Conservation (phyloP, 2,113 vertebrate genomes). For the Neolamprologus cancellatus region DNA sequence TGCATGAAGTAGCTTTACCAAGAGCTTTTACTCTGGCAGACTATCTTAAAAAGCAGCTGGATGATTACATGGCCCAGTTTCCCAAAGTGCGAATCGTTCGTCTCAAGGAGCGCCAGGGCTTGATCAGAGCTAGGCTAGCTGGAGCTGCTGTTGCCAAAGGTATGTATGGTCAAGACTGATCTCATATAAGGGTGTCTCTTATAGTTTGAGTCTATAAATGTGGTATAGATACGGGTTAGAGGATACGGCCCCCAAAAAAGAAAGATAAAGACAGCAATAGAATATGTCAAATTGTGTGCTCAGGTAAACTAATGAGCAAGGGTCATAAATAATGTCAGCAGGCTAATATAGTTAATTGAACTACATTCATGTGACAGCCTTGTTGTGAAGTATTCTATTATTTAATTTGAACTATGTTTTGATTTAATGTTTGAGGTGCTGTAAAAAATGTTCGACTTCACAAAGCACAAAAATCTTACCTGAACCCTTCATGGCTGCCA, state of each 20-base stretch:
- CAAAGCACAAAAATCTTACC: not conserved
- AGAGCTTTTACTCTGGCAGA: constrained; percentile 55
- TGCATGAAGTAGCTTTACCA: not conserved
- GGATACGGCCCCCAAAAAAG: not conserved
- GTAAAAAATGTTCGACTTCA: not conserved
- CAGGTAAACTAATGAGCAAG: not conserved
- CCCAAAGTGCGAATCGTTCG: constrained; percentile 88
- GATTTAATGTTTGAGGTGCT: not conserved
- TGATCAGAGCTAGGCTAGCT: constrained; percentile 88
- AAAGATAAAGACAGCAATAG: not conserved
- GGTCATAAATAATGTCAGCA: not conserved
- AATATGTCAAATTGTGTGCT: not conserved
- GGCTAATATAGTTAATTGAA: not conserved
- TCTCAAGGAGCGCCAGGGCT: constrained; percentile 85
- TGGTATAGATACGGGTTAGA: not conserved
- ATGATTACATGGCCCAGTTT: constrained; percentile 83
- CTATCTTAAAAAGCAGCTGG: constrained; percentile 82
- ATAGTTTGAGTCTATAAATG: not conserved
- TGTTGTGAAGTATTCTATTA: not conserved
- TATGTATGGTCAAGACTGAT: constrained; percentile 30
- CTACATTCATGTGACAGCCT: not conserved
- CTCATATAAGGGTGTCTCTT: not conserved
- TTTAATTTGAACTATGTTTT: not conserved
- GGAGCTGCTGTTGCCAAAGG: constrained; percentile 84
- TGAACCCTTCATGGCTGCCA: not conserved